Evolutionary conservation across 2,888 invertebrate species (phyloP).

Genomic region (Platycheirus rosarum): DNA sequence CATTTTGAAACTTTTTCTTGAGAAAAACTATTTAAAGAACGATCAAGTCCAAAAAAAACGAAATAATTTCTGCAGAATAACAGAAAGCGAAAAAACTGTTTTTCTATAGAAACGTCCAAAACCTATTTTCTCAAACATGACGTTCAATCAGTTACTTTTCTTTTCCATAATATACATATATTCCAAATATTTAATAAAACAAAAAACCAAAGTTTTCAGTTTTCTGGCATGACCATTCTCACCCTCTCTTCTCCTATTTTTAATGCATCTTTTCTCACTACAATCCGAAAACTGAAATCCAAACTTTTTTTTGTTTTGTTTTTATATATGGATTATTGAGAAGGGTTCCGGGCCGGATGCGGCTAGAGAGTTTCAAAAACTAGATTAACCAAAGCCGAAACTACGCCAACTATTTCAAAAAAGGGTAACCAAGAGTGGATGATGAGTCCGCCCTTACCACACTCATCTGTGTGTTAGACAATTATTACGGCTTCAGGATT

Average conservation of each 20-base stretch:
- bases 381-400: slow-evolving; percentile 66
- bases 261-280: slow-evolving; percentile 38
- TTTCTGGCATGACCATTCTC: not conserved
- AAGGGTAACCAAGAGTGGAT: not conserved
- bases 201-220: too few relatives aligned
- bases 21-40: too few relatives aligned
- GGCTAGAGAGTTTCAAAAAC: slow-evolving; percentile 54
- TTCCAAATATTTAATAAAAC: too few relatives aligned
- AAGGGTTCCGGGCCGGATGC: slow-evolving; percentile 38
- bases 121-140: too few relatives aligned
- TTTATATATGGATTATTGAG: slow-evolving; percentile 36
- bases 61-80: too few relatives aligned
- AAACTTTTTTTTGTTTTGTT: slow-evolving; percentile 32
- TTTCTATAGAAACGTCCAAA: too few relatives aligned
- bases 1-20: too few relatives aligned
- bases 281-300: slow-evolving; percentile 37
- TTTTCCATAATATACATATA: too few relatives aligned
- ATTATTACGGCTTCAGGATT: slow-evolving; percentile 72
- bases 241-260: not conserved
- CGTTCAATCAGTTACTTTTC: too few relatives aligned
- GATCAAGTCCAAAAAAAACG: too few relatives aligned
- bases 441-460: slow-evolving; percentile 31
- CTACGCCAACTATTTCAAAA: slow-evolving; percentile 51
- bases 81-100: too few relatives aligned
- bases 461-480: slow-evolving; percentile 57